Conservation (phyloP, 2,797 vertebrate species). For the Fistularia commersonii region DNA sequence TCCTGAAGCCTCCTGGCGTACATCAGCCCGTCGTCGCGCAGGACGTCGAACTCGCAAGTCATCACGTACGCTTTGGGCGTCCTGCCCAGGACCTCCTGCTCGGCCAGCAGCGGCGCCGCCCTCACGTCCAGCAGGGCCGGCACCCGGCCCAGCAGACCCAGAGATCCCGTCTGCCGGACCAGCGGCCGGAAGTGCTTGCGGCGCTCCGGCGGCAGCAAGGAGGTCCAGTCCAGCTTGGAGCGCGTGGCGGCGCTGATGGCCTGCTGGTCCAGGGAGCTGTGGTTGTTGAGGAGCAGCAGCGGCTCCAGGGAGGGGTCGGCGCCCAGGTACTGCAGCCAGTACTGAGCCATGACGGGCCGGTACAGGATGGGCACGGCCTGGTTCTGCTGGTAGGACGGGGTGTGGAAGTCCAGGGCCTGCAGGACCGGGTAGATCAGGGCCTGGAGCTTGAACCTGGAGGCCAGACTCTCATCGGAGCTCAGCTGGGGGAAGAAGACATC, state of each 20-base stretch:
- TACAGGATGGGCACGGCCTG: conserved; percentile 82
- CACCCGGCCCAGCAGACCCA: conserved; percentile 67
- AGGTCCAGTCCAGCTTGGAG: conserved; percentile 83
- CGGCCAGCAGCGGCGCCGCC: conserved; percentile 84
- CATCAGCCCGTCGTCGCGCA: conserved; percentile 93
- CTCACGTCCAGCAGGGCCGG: conserved; percentile 82
- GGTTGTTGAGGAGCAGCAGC: conserved; percentile 86
- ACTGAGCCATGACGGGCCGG: conserved; percentile 80
- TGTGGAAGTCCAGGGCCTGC: conserved; percentile 92
- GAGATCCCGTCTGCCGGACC: conserved; percentile 64
- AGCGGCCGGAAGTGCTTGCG: conserved; percentile 81
- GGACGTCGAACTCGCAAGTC: conserved; percentile 92
- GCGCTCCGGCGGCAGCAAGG: conserved; percentile 75
- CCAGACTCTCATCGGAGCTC: conserved; percentile 66
- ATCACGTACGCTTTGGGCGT: conserved; percentile 88
- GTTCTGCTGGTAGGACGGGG: conserved; percentile 93
- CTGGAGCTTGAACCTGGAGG: conserved; percentile 82
- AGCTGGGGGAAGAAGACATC: conserved; percentile 70
- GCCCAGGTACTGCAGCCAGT: conserved; percentile 90
- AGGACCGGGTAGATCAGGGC: conserved; percentile 92
- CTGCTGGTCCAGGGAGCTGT: conserved; percentile 81
- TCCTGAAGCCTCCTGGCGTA: conserved; percentile 83
- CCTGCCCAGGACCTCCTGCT: conserved; percentile 66
- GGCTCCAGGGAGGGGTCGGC: conserved; percentile 75
- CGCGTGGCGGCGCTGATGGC: conserved; percentile 46